Evolutionary conservation across 2,797 vertebrate genomes (phyloP), one percentile per base, ranked within the genome.

Genomic region (Malacoraja senta): DNA sequence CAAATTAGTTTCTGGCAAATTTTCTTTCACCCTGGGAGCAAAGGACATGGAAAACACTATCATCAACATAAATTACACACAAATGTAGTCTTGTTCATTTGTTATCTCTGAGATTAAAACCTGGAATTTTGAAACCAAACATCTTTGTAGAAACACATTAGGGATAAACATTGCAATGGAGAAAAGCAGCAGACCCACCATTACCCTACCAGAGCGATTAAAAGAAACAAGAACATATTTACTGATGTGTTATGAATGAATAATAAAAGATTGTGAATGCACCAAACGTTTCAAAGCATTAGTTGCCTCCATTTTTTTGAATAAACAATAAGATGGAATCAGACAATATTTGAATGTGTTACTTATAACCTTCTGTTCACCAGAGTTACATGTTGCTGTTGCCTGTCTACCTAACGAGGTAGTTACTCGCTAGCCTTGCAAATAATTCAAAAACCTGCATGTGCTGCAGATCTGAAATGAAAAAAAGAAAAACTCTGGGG

Each of bases 1-100:
- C 63, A 74, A 53, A 76, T 92, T 92, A 72, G 72, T 17, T 92
- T n/a, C 84, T 88, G 84, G 84, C 7, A 68, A 26, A 92, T 58
- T 53, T 91, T 74, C 26, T 74, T 92, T 74, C 15, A 72, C 61
- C 19, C 63, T 68, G 84, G 84, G 68, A 68, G 38, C 8, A 74
- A 74, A 74, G 17, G 68, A 15, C 17, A 12, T 19, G 19, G 19
- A 19, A 71, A 71, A 71, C 17, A 71, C 17, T 19, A 26, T 74
- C 19, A 74, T 7, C 21, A 21, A 24, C 71, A 71, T 63, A 86
- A 63, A 86, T n/a, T n/a, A 86, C 61, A 61, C 13, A n/a, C 26
- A n/a, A 2, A 86, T 26, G 10, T 58, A 58, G 26, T 29, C 32
- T 26, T 86, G 53, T n/a, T n/a, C 58, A 61, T 63, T 86, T 12